Percentiles rank a stretch among this genome's conserved stretches.
Conservation (phyloP, 2,113 vertebrate species). For the Aegotheles bennettii region DNA sequence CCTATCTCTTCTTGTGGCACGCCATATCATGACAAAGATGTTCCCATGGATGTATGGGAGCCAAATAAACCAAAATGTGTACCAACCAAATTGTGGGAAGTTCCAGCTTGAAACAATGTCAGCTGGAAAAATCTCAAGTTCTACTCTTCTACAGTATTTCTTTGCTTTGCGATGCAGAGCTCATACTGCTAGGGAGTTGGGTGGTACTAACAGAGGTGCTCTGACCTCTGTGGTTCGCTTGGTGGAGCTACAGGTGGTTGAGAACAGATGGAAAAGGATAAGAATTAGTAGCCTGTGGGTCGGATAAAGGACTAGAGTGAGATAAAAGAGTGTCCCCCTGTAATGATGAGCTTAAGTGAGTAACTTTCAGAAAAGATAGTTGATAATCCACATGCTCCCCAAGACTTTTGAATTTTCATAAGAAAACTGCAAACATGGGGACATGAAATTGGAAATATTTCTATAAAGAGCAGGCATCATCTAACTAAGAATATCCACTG, state of each 20-base stretch:
- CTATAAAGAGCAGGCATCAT: not conserved
- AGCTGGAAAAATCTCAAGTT: not conserved
- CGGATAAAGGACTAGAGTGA: not conserved
- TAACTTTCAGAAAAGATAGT: not conserved
- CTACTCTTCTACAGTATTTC: not conserved
- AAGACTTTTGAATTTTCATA: not conserved
- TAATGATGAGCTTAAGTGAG: not conserved
- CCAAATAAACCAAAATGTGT: not conserved
- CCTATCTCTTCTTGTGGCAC: not conserved
- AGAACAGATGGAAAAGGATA: not conserved
- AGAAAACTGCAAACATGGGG: not conserved
- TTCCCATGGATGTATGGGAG: not conserved
- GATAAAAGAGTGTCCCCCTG: not conserved
- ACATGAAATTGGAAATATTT: not conserved
- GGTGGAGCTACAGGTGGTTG: not conserved
- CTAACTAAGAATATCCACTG: not conserved
- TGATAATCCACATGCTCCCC: accelerated
- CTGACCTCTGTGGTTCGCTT: not conserved
- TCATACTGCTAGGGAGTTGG: not conserved
- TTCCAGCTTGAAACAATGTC: not conserved
- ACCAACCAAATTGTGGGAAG: not conserved
- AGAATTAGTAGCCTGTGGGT: not conserved
- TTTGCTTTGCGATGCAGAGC: not conserved
- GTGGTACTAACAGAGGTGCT: not conserved
- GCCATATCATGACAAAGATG: not conserved